Conservation (phyloP, 1,140 invertebrate genomes). For the Tetragonula clypearis region DNA sequence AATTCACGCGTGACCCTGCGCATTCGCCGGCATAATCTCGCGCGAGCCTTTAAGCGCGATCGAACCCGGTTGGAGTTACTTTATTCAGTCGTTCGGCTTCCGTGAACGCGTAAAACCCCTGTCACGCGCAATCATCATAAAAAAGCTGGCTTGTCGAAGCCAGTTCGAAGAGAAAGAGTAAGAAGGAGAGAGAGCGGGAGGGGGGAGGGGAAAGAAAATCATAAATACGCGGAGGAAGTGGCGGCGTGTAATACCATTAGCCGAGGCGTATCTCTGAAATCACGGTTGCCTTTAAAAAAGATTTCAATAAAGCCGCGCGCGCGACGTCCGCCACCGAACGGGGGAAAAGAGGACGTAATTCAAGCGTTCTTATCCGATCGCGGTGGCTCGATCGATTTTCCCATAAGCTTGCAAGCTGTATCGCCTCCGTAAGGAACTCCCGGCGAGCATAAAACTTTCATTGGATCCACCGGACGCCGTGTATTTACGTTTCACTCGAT, state of each 20-base stretch:
- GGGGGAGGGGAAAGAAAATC: neutral
- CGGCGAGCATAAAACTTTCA: slow-evolving; percentile 45
- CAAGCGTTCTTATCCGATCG: slow-evolving; percentile 47
- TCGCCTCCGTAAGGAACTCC: slow-evolving; percentile 25
- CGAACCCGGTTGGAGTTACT: neutral
- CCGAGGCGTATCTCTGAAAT: slow-evolving; percentile 32
- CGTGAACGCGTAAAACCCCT: slow-evolving; percentile 15
- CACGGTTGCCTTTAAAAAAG: slow-evolving; percentile 38
- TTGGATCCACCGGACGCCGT: neutral
- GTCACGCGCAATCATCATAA: slow-evolving; percentile 31
- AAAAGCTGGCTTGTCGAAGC: neutral
- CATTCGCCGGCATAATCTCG: neutral
- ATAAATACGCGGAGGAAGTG: slow-evolving; percentile 26
- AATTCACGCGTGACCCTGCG: neutral
- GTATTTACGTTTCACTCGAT: neutral
- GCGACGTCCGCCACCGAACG: slow-evolving; percentile 9
- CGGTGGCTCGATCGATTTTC: slow-evolving; percentile 46
- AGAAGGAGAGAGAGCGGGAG: no score
- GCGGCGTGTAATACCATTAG: slow-evolving; percentile 42
- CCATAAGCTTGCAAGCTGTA: slow-evolving; percentile 26
- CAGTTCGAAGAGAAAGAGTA: neutral
- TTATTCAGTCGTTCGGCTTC: neutral
- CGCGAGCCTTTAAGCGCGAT: neutral
- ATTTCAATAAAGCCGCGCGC: slow-evolving; percentile 45
- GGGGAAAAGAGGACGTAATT: slow-evolving; percentile 29